A percentile compares a stretch with the other conserved stretches of the same genome.
Conservation (phyloP, 2,888 invertebrate species). For the Himalopsyche kuldschensis region DNA sequence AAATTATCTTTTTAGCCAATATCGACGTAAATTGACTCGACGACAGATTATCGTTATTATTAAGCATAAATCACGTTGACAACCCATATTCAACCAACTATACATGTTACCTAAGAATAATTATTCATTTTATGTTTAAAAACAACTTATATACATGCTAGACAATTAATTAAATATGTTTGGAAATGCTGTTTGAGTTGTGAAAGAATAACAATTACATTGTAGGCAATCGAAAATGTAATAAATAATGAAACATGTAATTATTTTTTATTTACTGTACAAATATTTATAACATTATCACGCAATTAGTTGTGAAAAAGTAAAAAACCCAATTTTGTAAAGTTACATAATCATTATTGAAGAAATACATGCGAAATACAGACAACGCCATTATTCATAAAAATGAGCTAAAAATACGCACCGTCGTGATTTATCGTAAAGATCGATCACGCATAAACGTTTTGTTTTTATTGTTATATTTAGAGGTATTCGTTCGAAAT, state of each 20-base stretch:
- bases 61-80: not conserved
- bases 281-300: not conserved
- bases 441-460: too few species aligned
- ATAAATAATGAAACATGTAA: not conserved
- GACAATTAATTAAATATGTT: not conserved
- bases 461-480: too few species aligned
- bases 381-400: too few species aligned
- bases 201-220: not conserved
- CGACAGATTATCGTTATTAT: not conserved
- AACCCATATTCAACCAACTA: not conserved
- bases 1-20: not conserved
- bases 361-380: too few species aligned
- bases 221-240: not conserved
- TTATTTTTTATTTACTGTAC: not conserved
- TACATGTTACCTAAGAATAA: not conserved
- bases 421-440: too few species aligned
- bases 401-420: too few species aligned
- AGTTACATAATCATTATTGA: too few species aligned
- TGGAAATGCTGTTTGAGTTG: not conserved
- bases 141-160: not conserved
- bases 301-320: not conserved
- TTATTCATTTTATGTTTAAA: not conserved
- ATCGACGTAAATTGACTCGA: not conserved
- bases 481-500: too few species aligned
- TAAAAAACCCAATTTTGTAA: too few species aligned